Conservation (phyloP, 2,888 invertebrate genomes). For the Drosophila tanythrix region DNA sequence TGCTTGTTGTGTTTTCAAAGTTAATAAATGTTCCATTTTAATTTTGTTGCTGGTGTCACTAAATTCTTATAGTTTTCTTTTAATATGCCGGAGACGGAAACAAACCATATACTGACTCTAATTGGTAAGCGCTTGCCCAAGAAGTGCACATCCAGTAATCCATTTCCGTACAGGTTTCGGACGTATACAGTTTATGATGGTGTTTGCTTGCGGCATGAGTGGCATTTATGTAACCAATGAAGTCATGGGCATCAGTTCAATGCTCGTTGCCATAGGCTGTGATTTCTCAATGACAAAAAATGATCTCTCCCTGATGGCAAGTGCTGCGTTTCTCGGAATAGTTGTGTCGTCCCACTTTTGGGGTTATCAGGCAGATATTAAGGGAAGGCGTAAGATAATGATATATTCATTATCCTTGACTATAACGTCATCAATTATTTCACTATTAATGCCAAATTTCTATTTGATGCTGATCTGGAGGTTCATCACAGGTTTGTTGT, state of each 20-base stretch:
- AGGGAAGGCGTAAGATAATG: slow-evolving; percentile 31
- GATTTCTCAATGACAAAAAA: slow-evolving; percentile 12
- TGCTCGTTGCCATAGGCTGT: slow-evolving; percentile 8
- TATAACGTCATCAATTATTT: slow-evolving; percentile 4
- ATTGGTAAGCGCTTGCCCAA: slow-evolving; percentile 24
- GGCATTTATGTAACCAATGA: slow-evolving; percentile 16
- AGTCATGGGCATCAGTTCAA: slow-evolving; percentile 15
- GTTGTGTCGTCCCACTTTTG: slow-evolving; percentile 26
- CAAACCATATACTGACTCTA: slow-evolving; percentile 21
- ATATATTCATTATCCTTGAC: slow-evolving; percentile 11
- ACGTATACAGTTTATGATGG: slow-evolving; percentile 13
- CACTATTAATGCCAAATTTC: slow-evolving; percentile 37
- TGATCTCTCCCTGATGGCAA: neutral
- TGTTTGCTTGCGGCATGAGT: slow-evolving; percentile 4
- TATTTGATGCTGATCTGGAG: slow-evolving; percentile 27
- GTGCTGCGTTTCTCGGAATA: slow-evolving; percentile 31
- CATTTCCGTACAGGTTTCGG: slow-evolving; percentile 34
- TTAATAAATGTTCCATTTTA: slow-evolving; percentile 11
- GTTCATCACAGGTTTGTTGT: slow-evolving; percentile 36
- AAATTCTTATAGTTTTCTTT: neutral
- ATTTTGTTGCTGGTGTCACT: neutral
- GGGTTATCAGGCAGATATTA: slow-evolving; percentile 38
- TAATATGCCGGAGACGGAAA: slow-evolving; percentile 8
- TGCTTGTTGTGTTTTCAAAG: slow-evolving; percentile 1
- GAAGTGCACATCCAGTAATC: too few species aligned